Evolutionary conservation across 2,888 invertebrate species (phyloP).

Genomic region (Cyrtodaria siliqua): DNA sequence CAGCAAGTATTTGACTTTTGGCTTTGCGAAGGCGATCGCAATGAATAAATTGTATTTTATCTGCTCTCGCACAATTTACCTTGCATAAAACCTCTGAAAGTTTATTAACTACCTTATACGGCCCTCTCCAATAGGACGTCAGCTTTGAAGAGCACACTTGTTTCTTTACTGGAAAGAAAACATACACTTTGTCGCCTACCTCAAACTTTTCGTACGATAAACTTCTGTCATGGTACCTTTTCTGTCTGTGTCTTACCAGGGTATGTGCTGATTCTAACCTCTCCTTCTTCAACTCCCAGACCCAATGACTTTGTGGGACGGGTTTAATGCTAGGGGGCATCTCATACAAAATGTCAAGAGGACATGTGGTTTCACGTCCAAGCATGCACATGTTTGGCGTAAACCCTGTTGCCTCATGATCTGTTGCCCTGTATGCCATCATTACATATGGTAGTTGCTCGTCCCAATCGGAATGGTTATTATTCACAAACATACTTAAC

Average conservation of each 20-base stretch:
- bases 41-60: conserved; percentile 14
- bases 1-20: background rate
- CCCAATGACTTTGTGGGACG: conserved; percentile 39
- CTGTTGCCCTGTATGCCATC: conserved; percentile 53
- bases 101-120: conserved; percentile 28
- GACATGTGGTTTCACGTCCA: conserved; percentile 45
- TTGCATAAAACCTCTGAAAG: conserved; percentile 43
- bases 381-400: conserved; percentile 58
- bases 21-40: conserved; percentile 4
- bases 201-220: conserved; percentile 31
- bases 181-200: conserved; percentile 38
- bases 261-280: conserved; percentile 38
- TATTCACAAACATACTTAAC: conserved; percentile 45
- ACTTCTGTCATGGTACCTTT: conserved; percentile 38
- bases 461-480: conserved; percentile 47
- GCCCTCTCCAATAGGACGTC: conserved; percentile 33
- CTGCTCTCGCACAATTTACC: conserved; percentile 41
- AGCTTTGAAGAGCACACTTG: conserved; percentile 40
- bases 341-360: conserved; percentile 55
- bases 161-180: conserved; percentile 55
- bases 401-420: conserved; percentile 53
- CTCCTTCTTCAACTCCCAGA: conserved; percentile 52
- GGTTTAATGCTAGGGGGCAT: conserved; percentile 29
- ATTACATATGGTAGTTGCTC: conserved; percentile 39
- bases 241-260: conserved; percentile 37